Base-by-base conservation (phyloP, 2,113 vertebrate species). In the Xiphophorus couchianus region DNA sequence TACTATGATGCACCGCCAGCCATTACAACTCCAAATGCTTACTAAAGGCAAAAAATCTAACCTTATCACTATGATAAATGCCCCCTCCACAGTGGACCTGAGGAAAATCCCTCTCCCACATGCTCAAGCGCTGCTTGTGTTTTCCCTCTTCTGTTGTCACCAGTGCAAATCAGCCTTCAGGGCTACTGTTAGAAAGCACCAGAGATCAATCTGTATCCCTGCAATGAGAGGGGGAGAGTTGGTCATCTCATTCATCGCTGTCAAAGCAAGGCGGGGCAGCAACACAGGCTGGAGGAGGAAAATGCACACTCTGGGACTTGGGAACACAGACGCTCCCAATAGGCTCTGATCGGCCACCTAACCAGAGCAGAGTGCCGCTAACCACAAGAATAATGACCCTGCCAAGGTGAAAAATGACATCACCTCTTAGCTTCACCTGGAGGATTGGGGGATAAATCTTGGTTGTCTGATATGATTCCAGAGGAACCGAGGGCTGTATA, bases 371-470 rank as follows among this genome's bases (percentile, higher is more conserved):
- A 91, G 90, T 72, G 88, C 89, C 82, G 85, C 89, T 93, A 94
- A 93, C 90, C 88, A 88, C 80, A 92, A 93, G 94, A 95, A 92
- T 93, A 94, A 94, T 93, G 89, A 88, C 90, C 77, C 92, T 95
- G 92, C 91, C 94, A 93, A 89, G 88, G 89, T 94, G 93, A 95
- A 94, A 93, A 94, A 95, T 92, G 90, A 93, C 89, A 94, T 91
- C 86, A 90, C 88, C 86, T 92, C 92, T 92, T 93, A 92, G 89
- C 88, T 92, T 93, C 90, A 94, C 90, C 89, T 89, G 81, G 85
- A 92, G 87, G 92, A 94, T 91, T 92, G 92, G 91, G 86, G 88
- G 86, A 94, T 93, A 93, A 93, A 94, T 93, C 89, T 92, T 87
- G 79, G 76, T 84, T 89, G 90, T 92, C 92, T 86, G 85, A 93